These are phyloP conservation scores for Otis tarda DNA, from an alignment of 2,113 vertebrate species.

Conservation along the genomic window DNA sequence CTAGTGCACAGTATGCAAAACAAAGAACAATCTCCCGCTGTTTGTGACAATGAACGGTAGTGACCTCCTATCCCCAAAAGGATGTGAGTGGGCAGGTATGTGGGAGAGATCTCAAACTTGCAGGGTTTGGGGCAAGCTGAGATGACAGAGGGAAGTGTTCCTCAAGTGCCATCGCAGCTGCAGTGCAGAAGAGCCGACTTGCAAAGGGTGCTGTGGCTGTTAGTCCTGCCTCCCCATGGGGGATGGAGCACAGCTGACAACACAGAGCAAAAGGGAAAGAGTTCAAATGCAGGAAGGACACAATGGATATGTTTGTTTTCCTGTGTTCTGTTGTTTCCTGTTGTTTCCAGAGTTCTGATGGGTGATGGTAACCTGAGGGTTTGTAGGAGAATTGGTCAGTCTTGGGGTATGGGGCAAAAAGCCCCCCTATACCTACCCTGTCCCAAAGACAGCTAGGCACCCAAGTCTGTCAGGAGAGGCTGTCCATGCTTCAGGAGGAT, in stretches of 20 bases:
- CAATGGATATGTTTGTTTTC: not conserved
- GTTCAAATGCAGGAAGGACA: not conserved
- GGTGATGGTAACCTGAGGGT: too few species aligned
- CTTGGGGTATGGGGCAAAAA: not conserved
- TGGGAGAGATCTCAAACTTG: not conserved
- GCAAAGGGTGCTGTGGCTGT: not conserved
- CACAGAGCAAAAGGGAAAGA: slow-evolving; percentile 13
- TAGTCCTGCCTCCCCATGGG: not conserved
- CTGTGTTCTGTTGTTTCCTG: too few species aligned
- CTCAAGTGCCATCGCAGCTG: fast-evolving
- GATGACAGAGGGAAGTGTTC: not conserved
- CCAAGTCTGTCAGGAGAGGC: fast-evolving
- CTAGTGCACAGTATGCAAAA: not conserved
- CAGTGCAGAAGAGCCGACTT: fast-evolving
- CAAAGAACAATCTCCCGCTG: fast-evolving
- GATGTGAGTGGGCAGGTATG: not conserved
- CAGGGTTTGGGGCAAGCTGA: not conserved
- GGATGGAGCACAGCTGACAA: slow-evolving; percentile 42
- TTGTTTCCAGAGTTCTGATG: not conserved
- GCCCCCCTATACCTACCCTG: fast-evolving
- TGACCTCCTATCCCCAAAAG: not conserved
- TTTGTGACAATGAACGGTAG: not conserved
- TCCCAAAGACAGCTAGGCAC: not conserved
- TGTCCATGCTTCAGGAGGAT: not conserved
- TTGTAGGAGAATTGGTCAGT: not conserved